Conservation (phyloP, 2,797 vertebrate species). For the Coregonus suidteri region DNA sequence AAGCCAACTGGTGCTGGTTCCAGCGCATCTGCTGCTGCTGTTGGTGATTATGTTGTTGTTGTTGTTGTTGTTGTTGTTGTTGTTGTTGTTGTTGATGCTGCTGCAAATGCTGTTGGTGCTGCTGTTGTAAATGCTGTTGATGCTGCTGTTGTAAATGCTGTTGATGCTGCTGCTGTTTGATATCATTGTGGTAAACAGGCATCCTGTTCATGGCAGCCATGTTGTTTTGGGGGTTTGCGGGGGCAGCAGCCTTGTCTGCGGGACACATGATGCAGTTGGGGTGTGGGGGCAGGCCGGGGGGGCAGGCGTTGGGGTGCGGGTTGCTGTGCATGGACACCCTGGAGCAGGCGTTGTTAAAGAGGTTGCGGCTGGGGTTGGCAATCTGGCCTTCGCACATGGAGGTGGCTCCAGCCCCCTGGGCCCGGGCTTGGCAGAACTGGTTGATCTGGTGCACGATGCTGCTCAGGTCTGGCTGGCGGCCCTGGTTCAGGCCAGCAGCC, state of each 20-base stretch:
- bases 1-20: slow-evolving; percentile 94
- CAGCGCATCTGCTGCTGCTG: slow-evolving; percentile 87
- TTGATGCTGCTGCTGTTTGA: slow-evolving; percentile 83
- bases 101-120: slow-evolving; percentile 71
- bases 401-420: slow-evolving; percentile 87
- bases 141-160: slow-evolving; percentile 62
- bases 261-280: slow-evolving; percentile 79
- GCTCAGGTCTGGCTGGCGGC: slow-evolving; percentile 91
- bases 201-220: slow-evolving; percentile 85
- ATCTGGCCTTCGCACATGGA: slow-evolving; percentile 99
- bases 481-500: slow-evolving; percentile 92
- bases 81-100: slow-evolving; percentile 80
- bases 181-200: slow-evolving; percentile 85
- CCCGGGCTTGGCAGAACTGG: slow-evolving; percentile 97
- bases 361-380: slow-evolving; percentile 97
- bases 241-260: slow-evolving; percentile 81
- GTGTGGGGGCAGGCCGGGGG: slow-evolving; percentile 76
- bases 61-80: slow-evolving; percentile 75
- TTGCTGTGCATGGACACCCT: slow-evolving; percentile 91
- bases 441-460: slow-evolving; percentile 99
- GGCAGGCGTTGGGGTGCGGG: slow-evolving; percentile 76
- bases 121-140: slow-evolving; percentile 57
- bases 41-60: slow-evolving; percentile 73
- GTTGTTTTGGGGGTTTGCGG: slow-evolving; percentile 75
- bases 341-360: slow-evolving; percentile 98